Base-by-base conservation (phyloP, 2,113 vertebrate genomes). In the Callocephalon fimbriatum region DNA sequence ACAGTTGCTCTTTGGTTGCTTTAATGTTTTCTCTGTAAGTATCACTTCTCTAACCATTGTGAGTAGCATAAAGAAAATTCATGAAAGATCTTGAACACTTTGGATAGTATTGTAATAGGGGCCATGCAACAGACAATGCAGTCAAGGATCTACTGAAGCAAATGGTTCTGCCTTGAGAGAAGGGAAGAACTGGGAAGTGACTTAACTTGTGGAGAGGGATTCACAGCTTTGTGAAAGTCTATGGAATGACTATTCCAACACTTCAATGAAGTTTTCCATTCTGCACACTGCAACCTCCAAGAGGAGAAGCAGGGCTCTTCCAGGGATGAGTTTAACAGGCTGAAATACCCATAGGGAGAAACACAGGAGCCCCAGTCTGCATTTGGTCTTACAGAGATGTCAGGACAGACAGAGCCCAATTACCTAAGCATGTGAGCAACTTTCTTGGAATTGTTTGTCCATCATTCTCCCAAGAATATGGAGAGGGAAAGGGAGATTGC, bases 131-230 rank as follows among this genome's bases (percentile, higher is more conserved):
- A 59, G 42, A 40, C 19, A 73, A 5, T 15, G 15, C 21, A 35
- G 40, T 42, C 51, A 62, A 80, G 15, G 21, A 63, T 65, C 65
- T 84, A 61, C 44, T 51, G 44, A 74, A 71, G 32, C 20, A 89
- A 86, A 75, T 7, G 11, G 29, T 17, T 73, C 44, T 86, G 12
- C 7, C 3, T 2, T 75, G 17, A 7, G 12, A 26, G 19, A 22
- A 42, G 26, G 32, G 32, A 50, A 42, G 15, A 84, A 35, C 0
- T 35, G 54, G 31, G 62, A 72, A 37, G 18, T 0, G 0, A 75
- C 42, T 88, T 74, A 9, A 56, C 73, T 50, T 58, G 8, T 3
- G n/a, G 13, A 91, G 23, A 51, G 6, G n/a, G 19, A 77, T 67
- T 80, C 45, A 54, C 8, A 86, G 51, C 12, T 67, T 42, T 61